A percentile compares a stretch with the other conserved stretches of the same genome.
Conservation (phyloP, 2,888 invertebrate genomes). For the Mylabris sibirica region DNA sequence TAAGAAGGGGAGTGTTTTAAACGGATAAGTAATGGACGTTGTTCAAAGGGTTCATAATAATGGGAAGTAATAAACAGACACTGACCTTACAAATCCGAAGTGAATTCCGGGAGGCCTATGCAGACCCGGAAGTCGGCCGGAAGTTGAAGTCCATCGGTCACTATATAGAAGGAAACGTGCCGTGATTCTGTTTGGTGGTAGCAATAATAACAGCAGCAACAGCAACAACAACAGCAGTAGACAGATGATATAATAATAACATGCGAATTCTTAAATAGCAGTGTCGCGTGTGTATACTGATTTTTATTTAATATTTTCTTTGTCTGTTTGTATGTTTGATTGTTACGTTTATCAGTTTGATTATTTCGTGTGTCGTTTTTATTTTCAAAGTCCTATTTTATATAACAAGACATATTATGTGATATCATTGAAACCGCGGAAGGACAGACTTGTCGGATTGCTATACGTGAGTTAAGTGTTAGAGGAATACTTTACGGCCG, state of each 20-base stretch:
- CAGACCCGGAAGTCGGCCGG: constrained; percentile 59
- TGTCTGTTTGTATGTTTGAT: neutral
- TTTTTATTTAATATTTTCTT: neutral
- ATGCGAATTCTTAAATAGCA: constrained; percentile 13
- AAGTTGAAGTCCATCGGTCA: constrained; percentile 60
- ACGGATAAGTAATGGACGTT: constrained; percentile 20
- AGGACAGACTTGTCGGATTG: constrained; percentile 61
- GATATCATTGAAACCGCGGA: constrained; percentile 37
- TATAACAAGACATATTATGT: constrained; percentile 27
- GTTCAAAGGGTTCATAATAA: constrained; percentile 38
- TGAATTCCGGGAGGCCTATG: constrained; percentile 56
- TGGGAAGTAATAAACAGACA: constrained; percentile 59
- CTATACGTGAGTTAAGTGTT: constrained; percentile 64
- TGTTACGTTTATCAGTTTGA: neutral
- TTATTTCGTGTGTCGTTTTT: constrained; percentile 21
- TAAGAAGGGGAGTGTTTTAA: constrained; percentile 7
- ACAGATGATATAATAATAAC: constrained; percentile 14
- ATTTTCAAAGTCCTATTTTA: constrained; percentile 1
- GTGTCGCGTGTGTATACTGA: constrained; percentile 25
- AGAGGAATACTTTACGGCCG: constrained; percentile 62
- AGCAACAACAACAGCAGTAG: neutral
- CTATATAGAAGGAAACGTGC: constrained; percentile 43
- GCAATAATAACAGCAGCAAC: neutral
- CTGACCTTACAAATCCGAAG: constrained; percentile 60
- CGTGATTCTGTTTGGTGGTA: constrained; percentile 4